Conservation (phyloP, 2,113 vertebrate species). For the Cottus gobio region DNA sequence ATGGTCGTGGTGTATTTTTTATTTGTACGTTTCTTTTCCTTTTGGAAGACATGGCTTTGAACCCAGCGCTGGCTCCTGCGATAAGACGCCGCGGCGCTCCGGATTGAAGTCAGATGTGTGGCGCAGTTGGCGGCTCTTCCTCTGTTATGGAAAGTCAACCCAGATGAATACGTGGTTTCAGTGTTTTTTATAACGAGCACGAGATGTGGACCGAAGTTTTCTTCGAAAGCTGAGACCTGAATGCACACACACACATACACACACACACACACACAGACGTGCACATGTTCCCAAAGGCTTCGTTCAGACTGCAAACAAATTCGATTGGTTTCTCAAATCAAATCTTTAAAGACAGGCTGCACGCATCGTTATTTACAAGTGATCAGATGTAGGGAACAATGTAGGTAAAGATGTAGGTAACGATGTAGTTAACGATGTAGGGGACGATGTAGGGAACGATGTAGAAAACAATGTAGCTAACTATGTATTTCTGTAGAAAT, state of each 20-base stretch:
- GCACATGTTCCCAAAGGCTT: neutral
- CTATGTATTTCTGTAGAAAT: too few species aligned
- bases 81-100: neutral
- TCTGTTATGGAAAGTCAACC: neutral
- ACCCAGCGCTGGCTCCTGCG: conserved; percentile 27
- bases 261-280: neutral
- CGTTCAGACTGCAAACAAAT: neutral
- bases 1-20: neutral
- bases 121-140: conserved; percentile 18
- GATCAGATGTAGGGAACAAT: neutral
- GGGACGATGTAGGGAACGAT: too few species aligned
- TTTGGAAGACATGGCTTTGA: conserved; percentile 46
- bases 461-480: too few species aligned
- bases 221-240: conserved; percentile 49
- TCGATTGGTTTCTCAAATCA: neutral
- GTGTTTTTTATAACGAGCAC: conserved; percentile 22
- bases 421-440: too few species aligned
- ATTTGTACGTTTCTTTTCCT: neutral
- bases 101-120: conserved; percentile 48
- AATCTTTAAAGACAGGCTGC: neutral
- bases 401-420: too few species aligned
- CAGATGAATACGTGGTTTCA: conserved; percentile 21
- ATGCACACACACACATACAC: neutral
- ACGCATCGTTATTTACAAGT: neutral
- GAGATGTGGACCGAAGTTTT: conserved; percentile 37